Conservation (phyloP, 2,113 vertebrate genomes). For the Ceyx cyanopectus region DNA sequence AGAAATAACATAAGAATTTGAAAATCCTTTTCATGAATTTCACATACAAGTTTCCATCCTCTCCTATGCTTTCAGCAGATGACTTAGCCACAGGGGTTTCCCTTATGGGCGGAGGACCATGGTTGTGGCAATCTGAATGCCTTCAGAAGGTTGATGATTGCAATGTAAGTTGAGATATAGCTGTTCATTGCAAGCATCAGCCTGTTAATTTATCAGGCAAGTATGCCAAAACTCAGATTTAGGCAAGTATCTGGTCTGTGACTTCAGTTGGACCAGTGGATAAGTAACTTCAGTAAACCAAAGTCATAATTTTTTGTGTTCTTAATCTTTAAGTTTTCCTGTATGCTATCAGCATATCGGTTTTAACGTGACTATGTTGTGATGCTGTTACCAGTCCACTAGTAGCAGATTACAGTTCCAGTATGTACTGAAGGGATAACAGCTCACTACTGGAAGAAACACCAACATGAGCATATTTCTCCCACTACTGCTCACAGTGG, state of each 20-base stretch:
- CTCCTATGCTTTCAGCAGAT: not conserved
- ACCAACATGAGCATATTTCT: fast-evolving
- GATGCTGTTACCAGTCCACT: not conserved
- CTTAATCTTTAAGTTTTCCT: not conserved
- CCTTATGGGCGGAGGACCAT: not conserved
- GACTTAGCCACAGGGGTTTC: not conserved
- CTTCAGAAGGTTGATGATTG: not conserved
- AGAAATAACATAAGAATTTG: not conserved
- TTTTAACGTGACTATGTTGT: not conserved
- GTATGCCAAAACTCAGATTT: not conserved
- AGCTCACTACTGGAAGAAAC: not conserved
- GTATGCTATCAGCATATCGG: not conserved
- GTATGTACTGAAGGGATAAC: fast-evolving
- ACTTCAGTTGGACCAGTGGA: not conserved
- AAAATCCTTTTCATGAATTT: not conserved
- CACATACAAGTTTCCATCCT: not conserved
- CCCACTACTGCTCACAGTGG: too few species aligned
- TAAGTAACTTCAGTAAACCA: not conserved
- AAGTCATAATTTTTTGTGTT: not conserved
- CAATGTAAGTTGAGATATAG: not conserved
- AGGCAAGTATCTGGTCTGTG: not conserved
- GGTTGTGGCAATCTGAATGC: not conserved
- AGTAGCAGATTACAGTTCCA: not conserved
- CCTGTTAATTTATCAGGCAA: not conserved
- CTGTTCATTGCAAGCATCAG: not conserved